Conservation (phyloP, 2,888 invertebrate species). For the Drosophila anomelani region DNA sequence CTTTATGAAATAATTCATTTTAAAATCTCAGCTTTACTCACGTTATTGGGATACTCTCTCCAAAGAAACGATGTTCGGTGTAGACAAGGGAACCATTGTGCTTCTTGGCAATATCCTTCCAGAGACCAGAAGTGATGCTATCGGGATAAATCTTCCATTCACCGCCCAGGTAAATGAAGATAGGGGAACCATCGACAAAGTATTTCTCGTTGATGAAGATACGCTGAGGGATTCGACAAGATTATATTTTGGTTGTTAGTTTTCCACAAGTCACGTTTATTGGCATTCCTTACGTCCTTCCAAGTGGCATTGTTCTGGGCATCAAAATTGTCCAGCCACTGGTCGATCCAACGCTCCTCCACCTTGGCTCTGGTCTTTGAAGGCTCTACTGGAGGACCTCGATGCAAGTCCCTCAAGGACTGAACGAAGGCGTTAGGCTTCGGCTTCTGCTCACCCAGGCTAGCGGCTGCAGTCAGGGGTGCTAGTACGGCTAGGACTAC, state of each 20-base stretch:
- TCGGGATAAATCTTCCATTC: slow-evolving; percentile 88
- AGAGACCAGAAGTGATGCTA: slow-evolving; percentile 87
- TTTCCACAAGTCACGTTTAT: no score
- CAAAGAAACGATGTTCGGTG: slow-evolving; percentile 93
- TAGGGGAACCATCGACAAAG: slow-evolving; percentile 85
- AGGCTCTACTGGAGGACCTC: slow-evolving; percentile 45
- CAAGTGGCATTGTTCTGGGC: slow-evolving; percentile 85
- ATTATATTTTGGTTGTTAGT: background rate
- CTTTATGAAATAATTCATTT: no score
- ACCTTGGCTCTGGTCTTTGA: slow-evolving; percentile 43
- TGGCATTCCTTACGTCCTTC: slow-evolving; percentile 80
- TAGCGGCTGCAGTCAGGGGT: slow-evolving; percentile 40
- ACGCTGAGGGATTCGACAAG: slow-evolving; percentile 59
- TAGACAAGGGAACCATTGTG: slow-evolving; percentile 88
- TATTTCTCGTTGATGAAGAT: slow-evolving; percentile 85
- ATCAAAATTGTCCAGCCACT: slow-evolving; percentile 87
- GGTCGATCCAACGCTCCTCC: slow-evolving; percentile 84
- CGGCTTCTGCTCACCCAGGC: slow-evolving; percentile 24
- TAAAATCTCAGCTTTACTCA: slow-evolving; percentile 84
- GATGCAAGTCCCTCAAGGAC: slow-evolving; percentile 43
- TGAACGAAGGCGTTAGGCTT: slow-evolving; percentile 45
- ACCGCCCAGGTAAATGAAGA: slow-evolving; percentile 88
- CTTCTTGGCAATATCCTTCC: slow-evolving; percentile 86
- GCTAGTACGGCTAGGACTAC: slow-evolving; percentile 39
- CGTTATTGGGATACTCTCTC: slow-evolving; percentile 88